Evolutionary conservation across 2,888 invertebrate species (phyloP).

Genomic region (Amiota mariae): DNA sequence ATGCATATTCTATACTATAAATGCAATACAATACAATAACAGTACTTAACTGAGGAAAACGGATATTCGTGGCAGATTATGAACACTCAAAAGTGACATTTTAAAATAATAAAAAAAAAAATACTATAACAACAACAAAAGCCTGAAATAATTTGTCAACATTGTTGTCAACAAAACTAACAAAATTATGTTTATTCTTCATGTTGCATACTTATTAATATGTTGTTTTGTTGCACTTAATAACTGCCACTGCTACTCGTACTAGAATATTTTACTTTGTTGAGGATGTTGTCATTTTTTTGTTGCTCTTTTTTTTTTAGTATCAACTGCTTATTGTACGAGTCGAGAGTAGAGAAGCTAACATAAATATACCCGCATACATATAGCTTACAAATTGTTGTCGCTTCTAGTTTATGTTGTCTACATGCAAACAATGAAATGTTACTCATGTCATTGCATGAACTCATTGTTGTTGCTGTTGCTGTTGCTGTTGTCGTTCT

Average conservation of each 20-base stretch:
- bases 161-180: background rate
- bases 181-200: background rate
- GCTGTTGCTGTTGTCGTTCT: too few species aligned
- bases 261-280: background rate
- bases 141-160: background rate
- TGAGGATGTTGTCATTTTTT: background rate
- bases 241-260: too few species aligned
- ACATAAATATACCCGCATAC: background rate
- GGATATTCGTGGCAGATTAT: too few species aligned
- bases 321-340: background rate
- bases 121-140: too few species aligned
- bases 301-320: background rate
- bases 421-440: background rate
- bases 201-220: background rate
- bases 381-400: conserved; percentile 12
- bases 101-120: too few species aligned
- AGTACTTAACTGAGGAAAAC: too few species aligned
- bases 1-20: too few species aligned
- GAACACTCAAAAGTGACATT: too few species aligned
- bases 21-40: too few species aligned
- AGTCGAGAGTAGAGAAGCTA: background rate
- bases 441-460: too few species aligned
- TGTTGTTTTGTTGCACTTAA: too few species aligned
- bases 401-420: conserved; percentile 10
- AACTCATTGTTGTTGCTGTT: too few species aligned